Evolutionary conservation across 2,888 invertebrate species (phyloP).

Genomic region (Autographa gamma): DNA sequence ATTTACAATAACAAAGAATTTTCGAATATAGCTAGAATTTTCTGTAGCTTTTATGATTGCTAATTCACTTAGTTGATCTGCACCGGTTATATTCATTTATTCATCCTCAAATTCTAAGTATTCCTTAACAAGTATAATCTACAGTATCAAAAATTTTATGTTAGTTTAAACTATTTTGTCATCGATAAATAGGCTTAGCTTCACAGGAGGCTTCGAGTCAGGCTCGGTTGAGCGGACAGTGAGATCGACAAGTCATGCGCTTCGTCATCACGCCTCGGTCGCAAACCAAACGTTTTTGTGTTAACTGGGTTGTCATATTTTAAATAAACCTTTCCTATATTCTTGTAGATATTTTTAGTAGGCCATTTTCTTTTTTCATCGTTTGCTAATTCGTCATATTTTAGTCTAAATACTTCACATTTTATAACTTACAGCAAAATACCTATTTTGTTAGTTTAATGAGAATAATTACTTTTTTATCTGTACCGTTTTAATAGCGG

Average conservation of each 20-base stretch:
- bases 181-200: constrained; percentile 29
- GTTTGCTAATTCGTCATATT: background rate
- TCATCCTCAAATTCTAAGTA: background rate
- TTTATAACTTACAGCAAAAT: background rate
- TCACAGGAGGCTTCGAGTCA: constrained; percentile 31
- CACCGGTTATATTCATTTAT: constrained; percentile 7
- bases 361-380: background rate
- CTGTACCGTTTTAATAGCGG: constrained; percentile 16
- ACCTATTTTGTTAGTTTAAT: background rate
- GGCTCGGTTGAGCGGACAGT: constrained; percentile 63
- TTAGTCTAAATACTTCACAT: background rate
- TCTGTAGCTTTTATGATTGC: background rate
- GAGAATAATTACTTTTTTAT: constrained; percentile 7
- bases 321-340: constrained; percentile 20
- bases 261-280: constrained; percentile 66
- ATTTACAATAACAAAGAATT: background rate
- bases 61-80: no score
- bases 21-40: background rate
- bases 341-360: background rate
- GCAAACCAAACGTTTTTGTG: constrained; percentile 58
- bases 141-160: background rate
- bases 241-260: constrained; percentile 75
- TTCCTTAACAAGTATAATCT: background rate
- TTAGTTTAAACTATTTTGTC: constrained; percentile 11
- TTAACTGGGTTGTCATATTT: constrained; percentile 33